Evolutionary conservation across 2,888 invertebrate species (phyloP).

Genomic region (Drosophila ustulata): DNA sequence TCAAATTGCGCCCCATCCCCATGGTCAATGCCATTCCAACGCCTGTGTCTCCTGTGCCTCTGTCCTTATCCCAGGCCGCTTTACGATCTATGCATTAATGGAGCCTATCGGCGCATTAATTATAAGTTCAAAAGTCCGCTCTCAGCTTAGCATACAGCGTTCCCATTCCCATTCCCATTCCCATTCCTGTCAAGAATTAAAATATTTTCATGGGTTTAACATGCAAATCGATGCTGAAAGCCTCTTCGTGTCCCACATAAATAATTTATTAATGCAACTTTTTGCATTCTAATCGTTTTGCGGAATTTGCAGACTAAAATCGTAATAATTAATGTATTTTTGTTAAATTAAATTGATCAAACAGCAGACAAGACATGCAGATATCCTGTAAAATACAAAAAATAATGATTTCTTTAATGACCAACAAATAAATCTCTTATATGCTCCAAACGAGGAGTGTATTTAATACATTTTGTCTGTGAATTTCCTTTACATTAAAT

Average conservation of each 20-base stretch:
- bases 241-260: slow-evolving; percentile 31
- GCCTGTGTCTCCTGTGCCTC: not conserved
- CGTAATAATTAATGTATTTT: slow-evolving; percentile 20
- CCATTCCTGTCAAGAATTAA: slow-evolving; percentile 36
- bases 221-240: slow-evolving; percentile 15
- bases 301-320: not conserved
- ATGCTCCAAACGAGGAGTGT: too few species aligned
- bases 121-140: slow-evolving; percentile 30
- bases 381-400: too few species aligned
- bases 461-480: not conserved
- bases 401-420: too few species aligned
- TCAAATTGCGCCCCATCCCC: not conserved
- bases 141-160: not conserved
- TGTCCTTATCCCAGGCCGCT: slow-evolving; percentile 5
- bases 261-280: slow-evolving; percentile 52
- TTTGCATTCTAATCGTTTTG: slow-evolving; percentile 38
- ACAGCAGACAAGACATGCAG: not conserved
- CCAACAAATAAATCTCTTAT: too few species aligned
- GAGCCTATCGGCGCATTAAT: slow-evolving; percentile 26
- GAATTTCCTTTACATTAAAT: not conserved
- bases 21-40: not conserved
- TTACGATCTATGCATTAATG: slow-evolving; percentile 19
- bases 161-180: not conserved
- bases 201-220: slow-evolving; percentile 63
- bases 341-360: slow-evolving; percentile 1